Percentiles rank a stretch among this genome's conserved stretches.
These are phyloP conservation scores for Merops nubicus DNA, from an alignment of 2,113 vertebrate species.

Conservation along the genomic window DNA sequence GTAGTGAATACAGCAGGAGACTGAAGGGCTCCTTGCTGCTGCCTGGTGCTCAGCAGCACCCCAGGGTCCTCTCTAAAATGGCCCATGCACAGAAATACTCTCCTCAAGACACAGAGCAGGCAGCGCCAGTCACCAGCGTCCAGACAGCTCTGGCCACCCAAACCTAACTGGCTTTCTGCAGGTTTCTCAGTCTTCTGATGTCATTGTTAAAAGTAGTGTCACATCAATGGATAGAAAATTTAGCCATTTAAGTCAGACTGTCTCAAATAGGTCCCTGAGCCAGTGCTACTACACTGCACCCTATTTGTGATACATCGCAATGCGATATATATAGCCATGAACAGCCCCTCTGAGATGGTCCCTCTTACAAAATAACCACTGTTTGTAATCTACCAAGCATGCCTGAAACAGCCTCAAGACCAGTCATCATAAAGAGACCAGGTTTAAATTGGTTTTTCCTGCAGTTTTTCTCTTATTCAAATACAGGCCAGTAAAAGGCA, in stretches of 20 bases:
- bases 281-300: not conserved
- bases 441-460: not conserved
- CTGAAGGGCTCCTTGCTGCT: not conserved
- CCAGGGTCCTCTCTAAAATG: not conserved
- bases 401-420: not conserved
- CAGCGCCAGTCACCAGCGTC: fast-evolving
- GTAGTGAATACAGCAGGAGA: not conserved
- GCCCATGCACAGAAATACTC: not conserved
- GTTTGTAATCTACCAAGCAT: not conserved
- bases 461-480: not conserved
- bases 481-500: not conserved
- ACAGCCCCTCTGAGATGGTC: not conserved
- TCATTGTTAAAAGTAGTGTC: not conserved
- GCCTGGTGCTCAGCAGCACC: fast-evolving
- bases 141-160: not conserved
- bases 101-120: not conserved
- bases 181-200: not conserved
- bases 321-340: not conserved
- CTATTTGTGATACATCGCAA: not conserved
- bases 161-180: not conserved
- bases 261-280: not conserved
- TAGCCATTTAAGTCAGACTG: not conserved
- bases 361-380: not conserved
- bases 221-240: not conserved
- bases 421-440: not conserved